Evolutionary conservation across 2,888 invertebrate species (phyloP), one percentile per base, ranked within the genome.

Genomic region (Trichopria drosophilae): DNA sequence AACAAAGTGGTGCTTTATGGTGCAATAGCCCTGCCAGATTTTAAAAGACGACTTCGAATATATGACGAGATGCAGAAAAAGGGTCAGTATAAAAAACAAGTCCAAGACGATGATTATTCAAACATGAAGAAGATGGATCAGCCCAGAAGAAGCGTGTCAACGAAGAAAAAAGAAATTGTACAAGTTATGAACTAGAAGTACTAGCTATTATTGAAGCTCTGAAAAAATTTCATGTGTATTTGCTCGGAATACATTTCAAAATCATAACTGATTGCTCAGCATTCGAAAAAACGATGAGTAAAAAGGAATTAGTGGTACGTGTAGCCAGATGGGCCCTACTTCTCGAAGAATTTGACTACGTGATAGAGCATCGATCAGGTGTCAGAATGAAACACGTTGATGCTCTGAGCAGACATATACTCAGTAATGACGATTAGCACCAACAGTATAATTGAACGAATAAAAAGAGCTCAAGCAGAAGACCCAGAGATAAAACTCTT

Each of bases 1-100:
- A 49, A 31, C 5, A 58, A 55, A 12, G 3, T 43, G 7, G 26
- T 53, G 3, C 2, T 57, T 10, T 55, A 51, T 18, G 57, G 57
- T 1, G 39, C 55, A 1, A 41, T 7, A 5, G 26, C 7, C 1
- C 19, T 53, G 7, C 34, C 29, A 6, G 55, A 55, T 5, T 55
- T 58, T n/a, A 55, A 55, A 23, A n/a, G n/a, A n/a, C n/a, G n/a
- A n/a, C n/a, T n/a, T n/a, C n/a, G n/a, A n/a, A n/a, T n/a, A n/a
- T n/a, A n/a, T n/a, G n/a, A n/a, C n/a, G n/a, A n/a, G n/a, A n/a
- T n/a, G n/a, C n/a, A n/a, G n/a, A n/a, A n/a, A n/a, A n/a, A n/a
- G n/a, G n/a, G n/a, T n/a, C n/a, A n/a, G n/a, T n/a, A n/a, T n/a
- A n/a, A n/a, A n/a, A n/a, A n/a, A n/a, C n/a, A n/a, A n/a, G n/a